Base-by-base conservation (phyloP, 2,888 invertebrate species). In the Gymnoscelis rufifasciata region DNA sequence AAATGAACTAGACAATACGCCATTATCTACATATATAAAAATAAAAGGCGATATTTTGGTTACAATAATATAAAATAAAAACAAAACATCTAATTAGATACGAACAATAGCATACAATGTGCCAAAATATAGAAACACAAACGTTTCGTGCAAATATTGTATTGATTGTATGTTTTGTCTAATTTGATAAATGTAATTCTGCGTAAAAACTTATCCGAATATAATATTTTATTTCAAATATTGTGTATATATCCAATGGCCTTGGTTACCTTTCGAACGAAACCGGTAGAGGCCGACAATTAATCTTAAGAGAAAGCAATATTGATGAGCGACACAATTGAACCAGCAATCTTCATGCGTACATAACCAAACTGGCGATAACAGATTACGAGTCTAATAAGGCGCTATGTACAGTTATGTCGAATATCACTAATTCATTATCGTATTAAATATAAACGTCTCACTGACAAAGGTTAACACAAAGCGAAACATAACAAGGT, bases 11-110 rank as follows among this genome's bases (percentile, higher is more conserved):
- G 56, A 66, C 44, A 45, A 45, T 62, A 62, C 62, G 66, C 69
- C 64, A 63, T 60, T 71, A 71, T 71, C 68, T 69, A 71, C 73
- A 66, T 48, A 50, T 66, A 64, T 61, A 67, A 66, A 66, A 71
- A 64, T 64, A 65, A 68, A 66, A 65, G 65, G 64, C 63, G 54
- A 59, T 56, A 56, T 60, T 54, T 62, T 61, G 47, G 50, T 62
- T 62, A 33, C 3, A 64, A 54, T 59, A 64, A 69, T 66, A 71
- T 65, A 75, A 74, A 71, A 68, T 58, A 70, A 68, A 59, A 40
- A 53, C 19, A 59, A 54, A 57, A 55, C 24, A 64, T 65, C 62
- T 59, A 26, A 15, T 37, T 13, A 14, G 12, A 50, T 44, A 49
- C 28, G 27, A 41, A 43, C 11, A 7, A 24, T 23, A 64, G 62